phyloP scores from a whole-genome alignment of 2,888 invertebrate species.

The Baccha elongata region DNA sequence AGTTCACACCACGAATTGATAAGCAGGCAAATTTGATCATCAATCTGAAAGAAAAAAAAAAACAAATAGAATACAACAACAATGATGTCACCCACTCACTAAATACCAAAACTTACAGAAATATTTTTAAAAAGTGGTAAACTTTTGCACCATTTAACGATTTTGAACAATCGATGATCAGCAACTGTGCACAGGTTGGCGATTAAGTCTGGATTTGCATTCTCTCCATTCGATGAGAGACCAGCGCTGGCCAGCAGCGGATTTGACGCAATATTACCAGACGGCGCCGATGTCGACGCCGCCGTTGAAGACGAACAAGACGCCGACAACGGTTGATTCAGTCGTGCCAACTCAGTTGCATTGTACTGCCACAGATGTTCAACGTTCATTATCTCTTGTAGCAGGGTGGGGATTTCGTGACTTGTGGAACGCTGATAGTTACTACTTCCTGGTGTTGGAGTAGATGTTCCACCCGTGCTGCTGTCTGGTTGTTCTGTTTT shows the following conservation, averaged over 20 bases:
- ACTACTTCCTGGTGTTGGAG: slow-evolving; percentile 65
- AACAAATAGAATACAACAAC: background rate
- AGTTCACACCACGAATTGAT: slow-evolving; percentile 99
- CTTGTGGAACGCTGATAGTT: slow-evolving; percentile 56
- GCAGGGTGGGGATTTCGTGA: slow-evolving; percentile 60
- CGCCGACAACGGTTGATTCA: slow-evolving; percentile 83
- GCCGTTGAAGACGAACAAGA: slow-evolving; percentile 76
- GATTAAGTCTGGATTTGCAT: slow-evolving; percentile 91
- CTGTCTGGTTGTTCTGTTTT: slow-evolving; percentile 83
- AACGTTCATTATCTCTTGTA: slow-evolving; percentile 96
- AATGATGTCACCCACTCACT: slow-evolving; percentile 1
- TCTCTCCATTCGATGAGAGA: slow-evolving; percentile 83
- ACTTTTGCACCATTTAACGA: slow-evolving; percentile 99
- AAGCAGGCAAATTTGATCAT: slow-evolving; percentile 97
- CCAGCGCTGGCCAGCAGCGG: slow-evolving; percentile 84
- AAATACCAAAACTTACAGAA: slow-evolving; percentile 85
- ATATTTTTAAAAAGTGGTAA: slow-evolving; percentile 98
- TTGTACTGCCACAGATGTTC: slow-evolving; percentile 98
- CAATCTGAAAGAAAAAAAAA: slow-evolving; percentile 87
- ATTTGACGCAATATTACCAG: slow-evolving; percentile 83
- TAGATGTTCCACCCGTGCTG: slow-evolving; percentile 61
- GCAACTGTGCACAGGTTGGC: slow-evolving; percentile 96
- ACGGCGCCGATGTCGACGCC: slow-evolving; percentile 76
- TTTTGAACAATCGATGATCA: slow-evolving; percentile 97
- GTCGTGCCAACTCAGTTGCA: slow-evolving; percentile 89